Evolutionary conservation across 2,888 invertebrate genomes (phyloP).

Genomic region (Amblyteles armatorius): DNA sequence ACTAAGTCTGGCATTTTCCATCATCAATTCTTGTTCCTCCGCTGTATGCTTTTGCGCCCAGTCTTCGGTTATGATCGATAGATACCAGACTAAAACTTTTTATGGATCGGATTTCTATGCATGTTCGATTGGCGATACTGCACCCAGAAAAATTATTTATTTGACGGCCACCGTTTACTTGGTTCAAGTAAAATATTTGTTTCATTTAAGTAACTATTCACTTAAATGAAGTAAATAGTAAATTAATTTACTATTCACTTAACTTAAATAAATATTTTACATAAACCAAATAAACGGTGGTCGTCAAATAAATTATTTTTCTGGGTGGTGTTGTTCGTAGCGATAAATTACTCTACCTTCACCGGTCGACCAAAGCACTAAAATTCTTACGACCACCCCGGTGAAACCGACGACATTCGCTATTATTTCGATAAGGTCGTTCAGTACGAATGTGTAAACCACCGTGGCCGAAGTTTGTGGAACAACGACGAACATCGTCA

Average conservation of each 20-base stretch:
- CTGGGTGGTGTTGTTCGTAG: too few species aligned
- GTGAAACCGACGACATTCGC: slow-evolving; percentile 38
- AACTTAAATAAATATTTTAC: too few species aligned
- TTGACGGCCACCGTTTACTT: too few species aligned
- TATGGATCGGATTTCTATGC: background rate
- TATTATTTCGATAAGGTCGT: slow-evolving; percentile 48
- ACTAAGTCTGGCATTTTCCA: background rate
- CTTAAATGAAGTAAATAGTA: too few species aligned
- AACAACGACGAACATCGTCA: slow-evolving; percentile 52
- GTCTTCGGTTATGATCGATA: background rate
- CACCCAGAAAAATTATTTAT: too few species aligned
- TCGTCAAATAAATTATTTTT: too few species aligned
- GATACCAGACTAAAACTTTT: background rate
- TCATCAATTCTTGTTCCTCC: background rate
- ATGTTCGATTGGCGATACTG: background rate
- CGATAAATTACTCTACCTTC: background rate
- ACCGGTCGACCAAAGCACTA: background rate
- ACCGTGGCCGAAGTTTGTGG: slow-evolving; percentile 62
- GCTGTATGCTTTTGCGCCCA: background rate
- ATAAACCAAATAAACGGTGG: too few species aligned
- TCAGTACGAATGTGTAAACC: slow-evolving; percentile 61
- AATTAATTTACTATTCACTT: too few species aligned
- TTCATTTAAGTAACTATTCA: too few species aligned
- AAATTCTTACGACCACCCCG: slow-evolving; percentile 51
- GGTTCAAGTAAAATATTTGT: too few species aligned